Conservation (phyloP, 1,140 invertebrate species). For the silkworm (Bombyx mori) region DNA sequence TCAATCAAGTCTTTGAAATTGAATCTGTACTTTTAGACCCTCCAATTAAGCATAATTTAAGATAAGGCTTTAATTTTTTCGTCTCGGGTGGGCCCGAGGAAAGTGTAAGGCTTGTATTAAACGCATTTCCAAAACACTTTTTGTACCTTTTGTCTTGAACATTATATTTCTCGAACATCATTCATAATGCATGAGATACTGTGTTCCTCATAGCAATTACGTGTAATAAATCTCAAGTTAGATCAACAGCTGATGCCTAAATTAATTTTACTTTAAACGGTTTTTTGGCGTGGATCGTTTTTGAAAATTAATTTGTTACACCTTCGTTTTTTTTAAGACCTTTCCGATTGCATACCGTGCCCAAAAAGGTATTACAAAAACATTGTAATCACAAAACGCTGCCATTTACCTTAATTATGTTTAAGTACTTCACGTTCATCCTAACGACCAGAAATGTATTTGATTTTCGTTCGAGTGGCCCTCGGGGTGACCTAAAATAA, state of each 20-base stretch:
- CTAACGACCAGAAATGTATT: conserved; percentile 10
- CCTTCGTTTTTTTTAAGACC: no score
- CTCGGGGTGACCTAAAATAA: conserved; percentile 44
- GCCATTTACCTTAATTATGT: no score
- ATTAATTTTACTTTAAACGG: conserved; percentile 25
- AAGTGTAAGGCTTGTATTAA: conserved; percentile 60
- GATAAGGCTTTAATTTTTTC: conserved; percentile 67
- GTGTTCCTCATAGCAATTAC: conserved; percentile 57
- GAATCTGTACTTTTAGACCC: conserved; percentile 65
- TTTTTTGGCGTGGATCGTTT: neutral
- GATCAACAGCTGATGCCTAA: conserved; percentile 53
- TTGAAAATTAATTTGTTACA: no score
- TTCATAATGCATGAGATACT: conserved; percentile 64
- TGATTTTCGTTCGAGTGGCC: conserved; percentile 31
- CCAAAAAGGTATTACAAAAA: no score
- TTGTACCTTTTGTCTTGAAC: conserved; percentile 61
- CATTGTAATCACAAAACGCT: no score
- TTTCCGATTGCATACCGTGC: no score
- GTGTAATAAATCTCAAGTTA: conserved; percentile 63
- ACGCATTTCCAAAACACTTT: conserved; percentile 47
- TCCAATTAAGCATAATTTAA: conserved; percentile 70
- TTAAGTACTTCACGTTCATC: no score
- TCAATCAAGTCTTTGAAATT: conserved; percentile 64
- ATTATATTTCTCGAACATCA: conserved; percentile 53
- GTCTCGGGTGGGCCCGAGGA: conserved; percentile 57